A percentile compares a stretch with the other conserved stretches of the same genome.
Conservation (phyloP, 2,113 vertebrate genomes). For the Symphodus melops region DNA sequence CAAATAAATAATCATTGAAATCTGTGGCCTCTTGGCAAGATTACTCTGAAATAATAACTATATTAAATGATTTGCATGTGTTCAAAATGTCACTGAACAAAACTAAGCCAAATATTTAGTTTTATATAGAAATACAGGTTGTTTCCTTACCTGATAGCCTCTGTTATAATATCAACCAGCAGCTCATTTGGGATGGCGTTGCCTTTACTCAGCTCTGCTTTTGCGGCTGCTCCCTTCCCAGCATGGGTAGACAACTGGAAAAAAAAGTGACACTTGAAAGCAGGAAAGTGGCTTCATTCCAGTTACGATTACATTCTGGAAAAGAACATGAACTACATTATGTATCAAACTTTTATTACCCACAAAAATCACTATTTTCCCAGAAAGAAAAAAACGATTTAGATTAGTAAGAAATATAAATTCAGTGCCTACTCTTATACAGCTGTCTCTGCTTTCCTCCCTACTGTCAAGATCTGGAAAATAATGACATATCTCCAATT, state of each 20-base stretch:
- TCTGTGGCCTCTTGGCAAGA: neutral
- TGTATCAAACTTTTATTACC: too few species aligned
- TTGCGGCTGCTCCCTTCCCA: conserved; percentile 82
- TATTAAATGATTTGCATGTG: neutral
- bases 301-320: neutral
- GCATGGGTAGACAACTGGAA: conserved; percentile 82
- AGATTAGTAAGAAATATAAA: neutral
- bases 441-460: conserved; percentile 21
- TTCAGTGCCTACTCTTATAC: conserved; percentile 10
- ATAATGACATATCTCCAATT: neutral
- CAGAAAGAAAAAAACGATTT: too few species aligned
- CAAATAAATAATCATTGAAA: too few species aligned
- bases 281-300: neutral
- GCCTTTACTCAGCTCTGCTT: conserved; percentile 85
- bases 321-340: too few species aligned
- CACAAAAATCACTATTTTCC: too few species aligned
- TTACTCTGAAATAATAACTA: neutral
- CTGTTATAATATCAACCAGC: conserved; percentile 86
- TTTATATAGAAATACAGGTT: neutral
- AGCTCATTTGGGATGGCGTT: conserved; percentile 83
- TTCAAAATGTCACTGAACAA: neutral
- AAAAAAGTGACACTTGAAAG: neutral
- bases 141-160: conserved; percentile 86
- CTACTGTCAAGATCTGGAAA: conserved; percentile 30
- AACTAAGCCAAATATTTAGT: neutral